A percentile compares a stretch with the other conserved stretches of the same genome.
phyloP scores from a whole-genome alignment of 2,797 vertebrate species.

The Myripristis jacobus region DNA sequence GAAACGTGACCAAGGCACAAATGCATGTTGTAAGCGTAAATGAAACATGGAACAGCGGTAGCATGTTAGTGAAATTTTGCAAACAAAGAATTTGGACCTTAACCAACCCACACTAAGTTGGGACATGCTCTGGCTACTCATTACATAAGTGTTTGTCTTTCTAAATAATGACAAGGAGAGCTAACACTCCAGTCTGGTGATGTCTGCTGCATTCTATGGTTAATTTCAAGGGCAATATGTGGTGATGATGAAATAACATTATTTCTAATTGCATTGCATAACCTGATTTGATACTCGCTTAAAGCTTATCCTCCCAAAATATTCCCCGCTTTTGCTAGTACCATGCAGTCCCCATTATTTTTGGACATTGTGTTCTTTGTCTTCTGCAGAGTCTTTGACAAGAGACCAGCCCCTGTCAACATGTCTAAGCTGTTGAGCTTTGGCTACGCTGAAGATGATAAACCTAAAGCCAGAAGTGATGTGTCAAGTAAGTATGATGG shows the following conservation, averaged over 20 bases:
- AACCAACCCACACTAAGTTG: no score
- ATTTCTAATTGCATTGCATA: neutral
- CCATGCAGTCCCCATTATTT: slow-evolving; percentile 4
- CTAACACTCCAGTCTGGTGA: neutral
- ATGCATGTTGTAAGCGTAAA: neutral
- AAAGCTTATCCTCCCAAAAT: neutral
- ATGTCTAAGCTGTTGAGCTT: slow-evolving; percentile 84
- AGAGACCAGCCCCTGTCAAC: slow-evolving; percentile 73
- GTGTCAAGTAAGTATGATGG: slow-evolving; percentile 58
- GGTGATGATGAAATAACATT: slow-evolving; percentile 3
- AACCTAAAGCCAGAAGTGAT: slow-evolving; percentile 38
- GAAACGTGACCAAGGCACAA: neutral
- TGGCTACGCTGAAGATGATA: slow-evolving; percentile 74
- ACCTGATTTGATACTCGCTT: neutral
- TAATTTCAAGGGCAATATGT: slow-evolving; percentile 3
- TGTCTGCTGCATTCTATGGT: neutral
- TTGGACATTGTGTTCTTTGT: slow-evolving; percentile 8
- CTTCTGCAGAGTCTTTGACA: slow-evolving; percentile 69
- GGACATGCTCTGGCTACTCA: no score
- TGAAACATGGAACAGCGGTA: no score
- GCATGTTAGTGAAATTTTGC: no score
- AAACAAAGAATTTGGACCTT: no score
- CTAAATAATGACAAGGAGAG: neutral
- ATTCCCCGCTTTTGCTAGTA: neutral
- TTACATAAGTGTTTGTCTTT: no score